phyloP scores from a whole-genome alignment of 2,888 invertebrate genomes.

The Resseliella maxima region DNA sequence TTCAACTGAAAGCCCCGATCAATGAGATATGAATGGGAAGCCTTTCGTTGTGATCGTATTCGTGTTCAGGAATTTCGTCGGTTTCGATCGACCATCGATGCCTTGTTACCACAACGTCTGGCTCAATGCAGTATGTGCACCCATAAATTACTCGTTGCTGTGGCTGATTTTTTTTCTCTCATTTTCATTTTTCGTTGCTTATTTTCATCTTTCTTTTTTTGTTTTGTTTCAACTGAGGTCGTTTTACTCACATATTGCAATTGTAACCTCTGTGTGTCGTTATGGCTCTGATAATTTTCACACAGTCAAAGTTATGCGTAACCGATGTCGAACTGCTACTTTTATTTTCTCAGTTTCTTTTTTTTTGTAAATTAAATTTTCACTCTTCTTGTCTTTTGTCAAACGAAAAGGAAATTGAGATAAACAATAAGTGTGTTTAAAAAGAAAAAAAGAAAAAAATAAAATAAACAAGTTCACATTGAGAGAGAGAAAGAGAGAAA shows the following conservation, averaged over 20 bases:
- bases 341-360: neutral
- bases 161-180: no score
- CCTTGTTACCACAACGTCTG: constrained; percentile 40
- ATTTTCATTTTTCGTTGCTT: neutral
- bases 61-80: neutral
- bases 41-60: neutral
- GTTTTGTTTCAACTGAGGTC: no score
- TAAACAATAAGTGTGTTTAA: neutral
- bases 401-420: constrained; percentile 22
- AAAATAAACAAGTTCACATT: no score
- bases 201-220: no score
- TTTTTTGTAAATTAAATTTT: neutral
- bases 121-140: constrained; percentile 17
- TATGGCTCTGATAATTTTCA: neutral
- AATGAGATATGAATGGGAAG: constrained; percentile 35
- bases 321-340: neutral
- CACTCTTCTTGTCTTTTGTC: neutral
- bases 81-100: neutral
- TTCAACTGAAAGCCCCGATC: no score
- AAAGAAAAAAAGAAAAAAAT: neutral
- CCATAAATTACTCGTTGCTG: constrained; percentile 12
- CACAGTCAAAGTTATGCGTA: constrained; percentile 32
- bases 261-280: neutral
- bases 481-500: neutral
- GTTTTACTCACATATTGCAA: neutral